Base-by-base conservation (phyloP, 2,888 invertebrate species). In the Leptogaster cylindrica region DNA sequence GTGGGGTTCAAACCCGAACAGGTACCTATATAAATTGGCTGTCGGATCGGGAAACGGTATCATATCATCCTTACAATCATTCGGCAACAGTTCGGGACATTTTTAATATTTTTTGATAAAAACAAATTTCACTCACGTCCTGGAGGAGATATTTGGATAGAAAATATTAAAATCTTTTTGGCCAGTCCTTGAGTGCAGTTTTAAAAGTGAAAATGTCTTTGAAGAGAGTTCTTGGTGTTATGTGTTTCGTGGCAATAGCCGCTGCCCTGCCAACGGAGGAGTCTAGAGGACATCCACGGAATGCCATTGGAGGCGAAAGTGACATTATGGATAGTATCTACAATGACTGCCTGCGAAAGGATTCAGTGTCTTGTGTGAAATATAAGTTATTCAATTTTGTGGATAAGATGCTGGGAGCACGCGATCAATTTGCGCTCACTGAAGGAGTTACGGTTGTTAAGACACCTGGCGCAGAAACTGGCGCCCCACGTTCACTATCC, bases 361-460 rank as follows among this genome's bases (percentile, higher is more conserved):
- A 92, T 77, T 91, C 92, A 25, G 88, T 90, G 73, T 88, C 90
- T 80, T 93, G 93, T 79, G 87, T 93, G 75, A 93, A 92, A 80
- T 91, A 91, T 84, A 93, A 92, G 79, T 87, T 93, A 77, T 91
- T 92, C 83, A 88, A 90, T 18, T 92, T 89, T 81, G 90, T 93
- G 73, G 93, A 93, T 83, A 92, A 92, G 81, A 89, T 91, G 84
- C 84, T 92, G 68, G 88, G 89, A 52, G 89, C 89, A 73, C 91
- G 90, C 79, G 92, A 93, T 76, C 88, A 87, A 70, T 91, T 92
- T 76, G 87, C 90, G 6, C 80, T 93, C 44, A 88, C 91, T 66
- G 92, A 93, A 73, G 93, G 93, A 65, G 90, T 93, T 58, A 92
- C 92, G 51, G 90, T 93, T 20, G 89, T 92, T 68, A 89, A 90